Conservation (phyloP, 2,113 vertebrate species). For the Hymenochirus boettgeri region DNA sequence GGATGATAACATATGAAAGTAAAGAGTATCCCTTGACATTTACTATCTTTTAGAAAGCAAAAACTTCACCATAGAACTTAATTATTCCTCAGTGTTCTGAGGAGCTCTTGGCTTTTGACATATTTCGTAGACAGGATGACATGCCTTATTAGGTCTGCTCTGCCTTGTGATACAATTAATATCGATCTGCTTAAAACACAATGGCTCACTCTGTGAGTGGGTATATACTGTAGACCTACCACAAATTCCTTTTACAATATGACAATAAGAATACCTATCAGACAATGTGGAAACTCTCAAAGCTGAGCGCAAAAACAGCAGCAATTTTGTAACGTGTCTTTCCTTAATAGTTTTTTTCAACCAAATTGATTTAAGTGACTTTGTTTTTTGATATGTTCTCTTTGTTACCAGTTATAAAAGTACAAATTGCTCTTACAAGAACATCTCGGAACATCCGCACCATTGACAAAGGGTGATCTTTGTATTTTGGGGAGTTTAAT, state of each 20-base stretch:
- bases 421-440: too few relatives aligned
- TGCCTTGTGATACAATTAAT: neutral
- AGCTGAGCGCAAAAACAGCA: neutral
- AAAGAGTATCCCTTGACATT: conserved; percentile 13
- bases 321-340: neutral
- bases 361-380: too few relatives aligned
- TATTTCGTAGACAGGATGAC: neutral
- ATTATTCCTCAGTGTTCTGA: neutral
- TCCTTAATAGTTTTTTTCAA: neutral
- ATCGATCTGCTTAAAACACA: neutral
- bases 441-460: too few relatives aligned
- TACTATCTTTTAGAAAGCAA: conserved; percentile 1
- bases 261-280: neutral
- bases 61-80: neutral
- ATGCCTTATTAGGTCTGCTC: neutral
- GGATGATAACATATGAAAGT: conserved; percentile 16
- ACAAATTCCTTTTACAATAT: neutral
- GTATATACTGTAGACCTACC: neutral
- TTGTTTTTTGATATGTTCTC: too few relatives aligned
- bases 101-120: neutral
- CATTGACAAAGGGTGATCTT: too few relatives aligned
- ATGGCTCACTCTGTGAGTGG: neutral
- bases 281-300: neutral
- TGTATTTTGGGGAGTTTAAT: too few relatives aligned
- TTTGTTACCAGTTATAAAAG: too few relatives aligned